phyloP scores from a whole-genome alignment of 2,113 vertebrate genomes.

The Percina caprodes region DNA sequence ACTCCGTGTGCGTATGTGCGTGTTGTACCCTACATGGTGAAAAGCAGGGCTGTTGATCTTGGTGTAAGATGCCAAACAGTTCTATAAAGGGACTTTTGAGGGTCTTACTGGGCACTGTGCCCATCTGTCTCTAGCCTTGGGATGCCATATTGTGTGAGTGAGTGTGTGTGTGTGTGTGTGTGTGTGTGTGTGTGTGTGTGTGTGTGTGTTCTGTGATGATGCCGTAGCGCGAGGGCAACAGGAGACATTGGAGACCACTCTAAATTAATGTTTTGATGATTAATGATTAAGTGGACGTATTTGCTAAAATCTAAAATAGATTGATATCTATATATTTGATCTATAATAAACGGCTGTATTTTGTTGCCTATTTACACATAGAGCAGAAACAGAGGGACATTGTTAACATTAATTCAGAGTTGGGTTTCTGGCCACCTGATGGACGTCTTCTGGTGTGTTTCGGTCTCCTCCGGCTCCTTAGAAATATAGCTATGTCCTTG shows the following conservation, averaged over 20 bases:
- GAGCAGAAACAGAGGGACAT: not conserved
- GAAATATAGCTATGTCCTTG: not conserved
- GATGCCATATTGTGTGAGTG: constrained; percentile 48
- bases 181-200: no score
- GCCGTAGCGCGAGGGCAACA: constrained; percentile 34
- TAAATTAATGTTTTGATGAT: no score
- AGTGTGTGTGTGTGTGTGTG: constrained; percentile 14
- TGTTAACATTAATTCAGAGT: not conserved
- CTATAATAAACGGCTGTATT: no score
- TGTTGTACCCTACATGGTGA: constrained; percentile 35
- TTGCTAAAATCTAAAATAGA: not conserved
- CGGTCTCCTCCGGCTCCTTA: not conserved
- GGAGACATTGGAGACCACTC: constrained; percentile 25
- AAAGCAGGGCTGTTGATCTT: constrained; percentile 77
- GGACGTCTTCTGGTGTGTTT: no score
- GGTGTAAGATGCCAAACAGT: constrained; percentile 72
- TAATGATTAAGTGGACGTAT: not conserved
- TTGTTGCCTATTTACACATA: not conserved
- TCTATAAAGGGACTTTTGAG: constrained; percentile 81
- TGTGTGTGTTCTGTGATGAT: constrained; percentile 9
- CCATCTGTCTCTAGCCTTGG: constrained; percentile 63
- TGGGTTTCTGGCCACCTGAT: no score
- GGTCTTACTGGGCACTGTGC: constrained; percentile 59
- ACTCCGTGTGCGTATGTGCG: not conserved
- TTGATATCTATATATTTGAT: no score